Conservation (phyloP, 2,797 vertebrate species). For the Acanthis flammea region DNA sequence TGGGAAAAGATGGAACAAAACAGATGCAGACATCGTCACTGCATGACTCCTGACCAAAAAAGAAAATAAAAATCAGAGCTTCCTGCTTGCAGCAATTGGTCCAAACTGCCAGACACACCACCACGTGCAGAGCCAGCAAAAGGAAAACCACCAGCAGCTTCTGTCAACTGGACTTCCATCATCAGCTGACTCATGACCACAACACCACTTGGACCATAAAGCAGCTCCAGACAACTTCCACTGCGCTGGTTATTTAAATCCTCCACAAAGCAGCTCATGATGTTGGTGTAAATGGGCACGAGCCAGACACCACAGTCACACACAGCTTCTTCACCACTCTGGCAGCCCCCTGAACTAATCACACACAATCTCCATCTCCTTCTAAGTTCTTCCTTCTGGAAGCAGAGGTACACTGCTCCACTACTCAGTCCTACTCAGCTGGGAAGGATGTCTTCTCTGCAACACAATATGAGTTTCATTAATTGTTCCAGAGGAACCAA, state of each 20-base stretch:
- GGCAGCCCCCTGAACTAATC: neutral
- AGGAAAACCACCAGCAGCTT: neutral
- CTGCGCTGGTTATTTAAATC: neutral
- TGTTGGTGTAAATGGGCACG: accelerated
- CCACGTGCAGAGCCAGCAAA: neutral
- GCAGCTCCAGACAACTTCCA: neutral
- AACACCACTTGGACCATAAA: neutral
- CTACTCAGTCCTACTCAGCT: neutral
- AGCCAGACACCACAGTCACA: neutral
- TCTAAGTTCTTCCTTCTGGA: neutral
- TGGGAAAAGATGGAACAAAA: neutral
- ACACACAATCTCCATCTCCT: neutral
- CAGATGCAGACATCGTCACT: neutral
- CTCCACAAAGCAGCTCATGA: neutral
- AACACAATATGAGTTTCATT: neutral
- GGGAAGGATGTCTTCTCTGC: neutral
- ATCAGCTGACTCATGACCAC: neutral
- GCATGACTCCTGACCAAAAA: neutral
- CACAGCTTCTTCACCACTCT: neutral
- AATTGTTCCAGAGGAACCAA: neutral
- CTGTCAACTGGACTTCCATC: neutral
- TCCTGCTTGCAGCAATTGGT: neutral
- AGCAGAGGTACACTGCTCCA: neutral
- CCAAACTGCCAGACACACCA: neutral
- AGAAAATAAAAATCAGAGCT: neutral